Conservation (phyloP, 2,888 invertebrate species). For the Norana najaformis region DNA sequence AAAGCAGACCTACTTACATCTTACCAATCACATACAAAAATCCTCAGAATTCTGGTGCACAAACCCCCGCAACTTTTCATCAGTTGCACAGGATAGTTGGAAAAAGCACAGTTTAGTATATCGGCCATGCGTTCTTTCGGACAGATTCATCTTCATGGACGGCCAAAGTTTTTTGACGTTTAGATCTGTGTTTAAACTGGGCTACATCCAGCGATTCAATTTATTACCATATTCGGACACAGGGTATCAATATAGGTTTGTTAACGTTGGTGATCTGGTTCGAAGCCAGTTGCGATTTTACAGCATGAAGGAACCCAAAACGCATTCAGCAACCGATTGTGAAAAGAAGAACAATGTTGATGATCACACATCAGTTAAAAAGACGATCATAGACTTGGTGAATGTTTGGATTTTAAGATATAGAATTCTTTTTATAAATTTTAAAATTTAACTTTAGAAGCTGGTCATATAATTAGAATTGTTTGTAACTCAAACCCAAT, state of each 20-base stretch:
- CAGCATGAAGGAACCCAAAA: neutral
- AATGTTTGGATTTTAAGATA: neutral
- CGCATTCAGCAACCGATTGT: neutral
- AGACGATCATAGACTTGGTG: conserved; percentile 14
- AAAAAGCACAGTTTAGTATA: neutral
- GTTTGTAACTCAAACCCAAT: neutral
- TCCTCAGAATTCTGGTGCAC: neutral
- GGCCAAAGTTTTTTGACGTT: neutral
- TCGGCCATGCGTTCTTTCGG: neutral
- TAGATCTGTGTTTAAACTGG: neutral
- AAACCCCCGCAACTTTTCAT: neutral
- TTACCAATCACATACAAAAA: neutral
- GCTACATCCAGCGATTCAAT: neutral
- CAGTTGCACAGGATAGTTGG: neutral
- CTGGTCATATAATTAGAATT: neutral
- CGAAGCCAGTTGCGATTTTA: neutral
- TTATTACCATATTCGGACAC: neutral
- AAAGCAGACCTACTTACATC: neutral
- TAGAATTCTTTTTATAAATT: neutral
- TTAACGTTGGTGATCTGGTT: neutral
- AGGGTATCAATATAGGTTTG: neutral
- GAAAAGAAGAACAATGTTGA: neutral
- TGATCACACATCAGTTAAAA: neutral
- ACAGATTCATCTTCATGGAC: neutral
- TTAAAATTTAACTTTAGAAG: neutral